These are phyloP conservation scores for Semaprochilodus insignis DNA, from an alignment of 2,797 vertebrate species.

Conservation along the genomic window DNA sequence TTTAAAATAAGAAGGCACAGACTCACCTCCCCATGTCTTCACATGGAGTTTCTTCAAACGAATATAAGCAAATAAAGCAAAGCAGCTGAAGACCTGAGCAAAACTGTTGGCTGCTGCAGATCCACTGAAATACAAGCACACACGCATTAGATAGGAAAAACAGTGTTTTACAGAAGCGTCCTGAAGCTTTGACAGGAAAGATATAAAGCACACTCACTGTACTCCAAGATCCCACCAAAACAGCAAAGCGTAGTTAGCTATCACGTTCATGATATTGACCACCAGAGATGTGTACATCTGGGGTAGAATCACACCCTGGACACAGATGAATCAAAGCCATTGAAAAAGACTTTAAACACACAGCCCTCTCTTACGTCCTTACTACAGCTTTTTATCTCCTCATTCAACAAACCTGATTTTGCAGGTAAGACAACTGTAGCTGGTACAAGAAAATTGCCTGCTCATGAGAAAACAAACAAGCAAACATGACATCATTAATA, in stretches of 20 bases:
- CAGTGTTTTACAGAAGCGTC: not conserved
- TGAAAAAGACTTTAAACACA: not conserved
- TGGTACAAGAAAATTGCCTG: conserved; percentile 87
- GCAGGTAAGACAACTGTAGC: conserved; percentile 86
- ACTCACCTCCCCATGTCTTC: conserved; percentile 90
- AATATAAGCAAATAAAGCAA: conserved; percentile 83
- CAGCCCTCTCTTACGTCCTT: not conserved
- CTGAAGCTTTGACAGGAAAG: not conserved
- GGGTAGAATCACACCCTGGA: conserved; percentile 89
- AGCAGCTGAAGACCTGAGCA: conserved; percentile 81
- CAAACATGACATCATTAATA: not conserved
- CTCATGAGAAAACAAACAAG: conserved; percentile 42
- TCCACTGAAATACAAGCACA: conserved; percentile 76
- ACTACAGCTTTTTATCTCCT: not conserved
- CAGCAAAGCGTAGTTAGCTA: conserved; percentile 85
- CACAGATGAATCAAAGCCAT: conserved; percentile 32
- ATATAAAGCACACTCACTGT: conserved; percentile 76
- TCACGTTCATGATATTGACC: conserved; percentile 85
- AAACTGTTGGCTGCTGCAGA: conserved; percentile 88
- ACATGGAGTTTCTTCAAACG: conserved; percentile 85
- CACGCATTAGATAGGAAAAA: not conserved
- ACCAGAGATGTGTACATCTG: conserved; percentile 82
- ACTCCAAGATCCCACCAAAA: conserved; percentile 85
- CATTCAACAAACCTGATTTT: conserved; percentile 84
- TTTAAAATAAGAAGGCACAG: not conserved